phyloP scores from a whole-genome alignment of 2,113 vertebrate genomes.

The Prunella himalayana region DNA sequence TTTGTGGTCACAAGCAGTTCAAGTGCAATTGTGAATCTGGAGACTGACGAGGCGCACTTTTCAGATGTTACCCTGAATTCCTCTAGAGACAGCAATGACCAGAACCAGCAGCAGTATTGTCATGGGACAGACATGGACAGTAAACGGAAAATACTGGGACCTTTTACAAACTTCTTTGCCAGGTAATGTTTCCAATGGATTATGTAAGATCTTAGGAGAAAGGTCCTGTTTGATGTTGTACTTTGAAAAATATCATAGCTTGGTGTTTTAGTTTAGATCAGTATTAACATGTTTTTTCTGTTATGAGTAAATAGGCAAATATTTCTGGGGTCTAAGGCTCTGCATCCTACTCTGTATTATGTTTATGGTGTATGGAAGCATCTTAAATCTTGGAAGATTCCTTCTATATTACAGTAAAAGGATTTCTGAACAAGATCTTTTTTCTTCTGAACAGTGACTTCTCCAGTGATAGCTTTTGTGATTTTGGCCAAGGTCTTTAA shows the following conservation, averaged over 20 bases:
- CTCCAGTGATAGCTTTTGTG: not conserved
- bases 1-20: slow-evolving; percentile 89
- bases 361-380: not conserved
- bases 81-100: slow-evolving; percentile 31
- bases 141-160: slow-evolving; percentile 73
- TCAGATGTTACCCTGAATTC: slow-evolving; percentile 78
- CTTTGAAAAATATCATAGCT: not conserved
- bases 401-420: not conserved
- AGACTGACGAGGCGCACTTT: slow-evolving; percentile 78
- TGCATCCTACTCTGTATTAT: not conserved
- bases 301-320: not conserved
- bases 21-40: slow-evolving; percentile 89
- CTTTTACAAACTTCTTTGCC: slow-evolving; percentile 82
- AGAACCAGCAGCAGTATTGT: slow-evolving; percentile 6
- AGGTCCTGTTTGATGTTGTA: not conserved
- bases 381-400: not conserved
- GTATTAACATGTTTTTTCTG: not conserved
- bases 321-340: not conserved
- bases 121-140: slow-evolving; percentile 53
- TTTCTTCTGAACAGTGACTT: not conserved
- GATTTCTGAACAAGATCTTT: not conserved
- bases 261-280: not conserved
- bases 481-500: not conserved
- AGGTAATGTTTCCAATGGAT: slow-evolving; percentile 66
- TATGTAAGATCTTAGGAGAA: not conserved